phyloP scores from a whole-genome alignment of 2,888 invertebrate genomes.

The Chaetogeoica ovagalla region DNA sequence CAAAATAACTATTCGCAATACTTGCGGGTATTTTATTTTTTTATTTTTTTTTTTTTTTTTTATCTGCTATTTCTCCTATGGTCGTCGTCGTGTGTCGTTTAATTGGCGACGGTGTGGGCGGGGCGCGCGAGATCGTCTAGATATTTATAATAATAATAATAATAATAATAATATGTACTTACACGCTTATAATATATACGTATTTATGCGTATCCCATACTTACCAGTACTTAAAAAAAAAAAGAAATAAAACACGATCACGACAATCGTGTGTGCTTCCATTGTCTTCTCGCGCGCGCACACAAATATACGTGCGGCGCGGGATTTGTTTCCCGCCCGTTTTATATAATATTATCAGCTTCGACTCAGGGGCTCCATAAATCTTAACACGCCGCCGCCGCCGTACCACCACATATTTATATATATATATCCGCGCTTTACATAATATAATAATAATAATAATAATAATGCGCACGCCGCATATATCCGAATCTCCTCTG shows the following conservation, averaged over 20 bases:
- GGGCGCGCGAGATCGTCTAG: constrained; percentile 43
- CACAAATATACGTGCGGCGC: background rate
- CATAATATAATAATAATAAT: background rate
- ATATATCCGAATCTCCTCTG: background rate
- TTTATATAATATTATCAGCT: constrained; percentile 6
- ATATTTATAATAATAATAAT: constrained; percentile 30
- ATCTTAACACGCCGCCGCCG: constrained; percentile 28
- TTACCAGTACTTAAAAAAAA: background rate
- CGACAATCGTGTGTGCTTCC: constrained; percentile 47
- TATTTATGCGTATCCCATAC: background rate
- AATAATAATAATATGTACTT: constrained; percentile 15
- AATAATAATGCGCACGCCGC: background rate
- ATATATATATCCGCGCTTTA: background rate
- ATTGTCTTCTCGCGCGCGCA: constrained; percentile 33
- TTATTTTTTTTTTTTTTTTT: background rate
- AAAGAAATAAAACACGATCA: constrained; percentile 32
- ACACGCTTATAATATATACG: background rate
- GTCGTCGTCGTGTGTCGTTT: constrained; percentile 36
- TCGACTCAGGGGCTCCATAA: constrained; percentile 25
- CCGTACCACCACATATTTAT: background rate
- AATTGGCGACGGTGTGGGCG: constrained; percentile 51
- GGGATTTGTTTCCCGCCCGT: constrained; percentile 35
- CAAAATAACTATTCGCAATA: constrained; percentile 24
- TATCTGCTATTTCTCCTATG: background rate
- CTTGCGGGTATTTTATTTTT: background rate